Evolutionary conservation across 2,888 invertebrate genomes (phyloP).

Genomic region (Agrochola lychnidis): DNA sequence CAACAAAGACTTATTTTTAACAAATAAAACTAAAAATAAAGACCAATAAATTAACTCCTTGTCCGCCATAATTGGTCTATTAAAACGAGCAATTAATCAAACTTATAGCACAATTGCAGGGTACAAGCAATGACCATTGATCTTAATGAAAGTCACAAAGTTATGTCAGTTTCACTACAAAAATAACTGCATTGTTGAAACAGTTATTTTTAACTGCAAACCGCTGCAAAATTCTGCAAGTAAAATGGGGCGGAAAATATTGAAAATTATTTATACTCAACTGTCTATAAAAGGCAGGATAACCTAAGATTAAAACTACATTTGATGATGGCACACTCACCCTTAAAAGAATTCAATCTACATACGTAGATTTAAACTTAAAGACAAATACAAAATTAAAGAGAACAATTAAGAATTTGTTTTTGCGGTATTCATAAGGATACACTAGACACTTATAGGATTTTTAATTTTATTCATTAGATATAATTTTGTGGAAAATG

Average conservation of each 20-base stretch:
- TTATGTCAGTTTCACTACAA: constrained; percentile 52
- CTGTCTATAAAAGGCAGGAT: not conserved
- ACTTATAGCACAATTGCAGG: constrained; percentile 57
- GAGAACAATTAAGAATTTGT: not conserved
- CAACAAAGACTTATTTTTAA: constrained; percentile 10
- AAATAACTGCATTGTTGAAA: constrained; percentile 47
- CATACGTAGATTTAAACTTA: not conserved
- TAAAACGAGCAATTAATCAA: constrained; percentile 81
- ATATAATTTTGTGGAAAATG: not conserved
- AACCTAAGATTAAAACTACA: too few species aligned
- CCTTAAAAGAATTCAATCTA: not conserved
- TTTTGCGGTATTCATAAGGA: not conserved
- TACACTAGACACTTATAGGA: not conserved
- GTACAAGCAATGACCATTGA: constrained; percentile 56
- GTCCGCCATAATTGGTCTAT: constrained; percentile 75
- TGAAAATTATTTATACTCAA: not conserved
- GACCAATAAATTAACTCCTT: constrained; percentile 45
- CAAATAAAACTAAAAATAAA: constrained; percentile 37
- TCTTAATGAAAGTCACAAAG: constrained; percentile 58
- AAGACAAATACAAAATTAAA: not conserved
- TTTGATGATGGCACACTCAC: not conserved
- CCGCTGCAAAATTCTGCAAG: constrained; percentile 1
- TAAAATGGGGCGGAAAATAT: constrained; percentile 23
- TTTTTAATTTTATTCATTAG: not conserved
- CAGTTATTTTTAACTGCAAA: constrained; percentile 19